A percentile compares a stretch with the other conserved stretches of the same genome.
phyloP scores from a whole-genome alignment of 1,140 invertebrate species.

The Melanaphis sacchari region DNA sequence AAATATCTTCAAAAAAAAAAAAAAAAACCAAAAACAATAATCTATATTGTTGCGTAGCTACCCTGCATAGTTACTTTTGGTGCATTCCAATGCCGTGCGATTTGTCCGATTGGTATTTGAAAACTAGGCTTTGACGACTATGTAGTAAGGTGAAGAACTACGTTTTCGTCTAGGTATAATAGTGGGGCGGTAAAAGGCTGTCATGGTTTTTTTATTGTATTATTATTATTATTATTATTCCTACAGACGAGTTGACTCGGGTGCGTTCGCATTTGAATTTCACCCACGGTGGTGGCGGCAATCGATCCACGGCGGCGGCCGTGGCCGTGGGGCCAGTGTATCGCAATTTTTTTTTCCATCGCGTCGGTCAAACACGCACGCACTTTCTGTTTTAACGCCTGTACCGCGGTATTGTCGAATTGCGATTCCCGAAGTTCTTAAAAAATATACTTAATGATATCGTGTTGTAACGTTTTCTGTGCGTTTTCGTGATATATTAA shows the following conservation, averaged over 20 bases:
- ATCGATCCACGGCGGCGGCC: slow-evolving; percentile 1
- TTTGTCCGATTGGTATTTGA: not conserved
- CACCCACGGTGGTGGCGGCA: too few species aligned
- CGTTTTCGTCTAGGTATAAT: not conserved
- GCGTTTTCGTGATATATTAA: not conserved
- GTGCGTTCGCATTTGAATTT: slow-evolving; percentile 30
- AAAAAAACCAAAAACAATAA: not conserved
- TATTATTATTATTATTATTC: not conserved
- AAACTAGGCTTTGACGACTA: not conserved
- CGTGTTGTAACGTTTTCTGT: not conserved
- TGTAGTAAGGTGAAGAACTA: not conserved
- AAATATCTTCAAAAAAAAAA: not conserved
- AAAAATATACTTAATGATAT: not conserved
- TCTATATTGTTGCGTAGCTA: not conserved
- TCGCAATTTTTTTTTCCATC: slow-evolving; percentile 32
- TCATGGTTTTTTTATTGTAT: not conserved
- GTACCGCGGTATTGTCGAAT: not conserved
- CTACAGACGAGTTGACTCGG: not conserved
- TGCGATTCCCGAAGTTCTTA: not conserved
- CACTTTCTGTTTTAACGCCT: not conserved
- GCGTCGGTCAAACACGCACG: not conserved
- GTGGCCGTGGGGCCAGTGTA: slow-evolving; percentile 31
- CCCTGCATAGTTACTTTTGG: not conserved
- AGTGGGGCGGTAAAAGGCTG: not conserved
- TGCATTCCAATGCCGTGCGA: not conserved